Conservation (phyloP, 2,113 vertebrate species). For the Siniperca knerii region DNA sequence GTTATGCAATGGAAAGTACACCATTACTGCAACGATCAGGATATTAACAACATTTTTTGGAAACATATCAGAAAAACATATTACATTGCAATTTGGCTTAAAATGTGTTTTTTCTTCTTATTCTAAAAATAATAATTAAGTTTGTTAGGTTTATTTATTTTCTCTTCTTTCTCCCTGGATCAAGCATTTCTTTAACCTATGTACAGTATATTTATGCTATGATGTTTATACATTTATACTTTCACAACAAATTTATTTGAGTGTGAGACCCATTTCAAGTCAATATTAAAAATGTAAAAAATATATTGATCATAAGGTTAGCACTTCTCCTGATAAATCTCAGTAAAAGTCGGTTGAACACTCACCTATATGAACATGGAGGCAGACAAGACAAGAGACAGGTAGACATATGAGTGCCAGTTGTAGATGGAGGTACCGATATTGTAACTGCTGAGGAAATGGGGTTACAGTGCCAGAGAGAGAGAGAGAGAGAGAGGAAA, state of each 20-base stretch:
- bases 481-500: conserved; percentile 47
- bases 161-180: background rate
- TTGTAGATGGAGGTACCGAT: conserved; percentile 33
- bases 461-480: background rate
- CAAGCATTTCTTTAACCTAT: background rate
- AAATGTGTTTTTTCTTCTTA: accelerated
- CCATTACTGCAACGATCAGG: background rate
- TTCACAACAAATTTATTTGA: background rate
- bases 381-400: background rate
- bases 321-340: background rate
- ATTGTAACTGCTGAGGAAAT: conserved; percentile 47
- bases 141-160: background rate
- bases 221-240: background rate
- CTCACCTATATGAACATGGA: conserved; percentile 56
- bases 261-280: accelerated
- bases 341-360: conserved; percentile 6
- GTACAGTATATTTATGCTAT: background rate
- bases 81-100: background rate
- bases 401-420: background rate
- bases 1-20: conserved; percentile 6
- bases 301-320: background rate
- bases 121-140: background rate
- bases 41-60: background rate
- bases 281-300: background rate
- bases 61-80: no score